Evolutionary conservation across 2,113 vertebrate species (phyloP), one percentile per base, ranked within the genome.

Genomic region (Menura novaehollandiae): DNA sequence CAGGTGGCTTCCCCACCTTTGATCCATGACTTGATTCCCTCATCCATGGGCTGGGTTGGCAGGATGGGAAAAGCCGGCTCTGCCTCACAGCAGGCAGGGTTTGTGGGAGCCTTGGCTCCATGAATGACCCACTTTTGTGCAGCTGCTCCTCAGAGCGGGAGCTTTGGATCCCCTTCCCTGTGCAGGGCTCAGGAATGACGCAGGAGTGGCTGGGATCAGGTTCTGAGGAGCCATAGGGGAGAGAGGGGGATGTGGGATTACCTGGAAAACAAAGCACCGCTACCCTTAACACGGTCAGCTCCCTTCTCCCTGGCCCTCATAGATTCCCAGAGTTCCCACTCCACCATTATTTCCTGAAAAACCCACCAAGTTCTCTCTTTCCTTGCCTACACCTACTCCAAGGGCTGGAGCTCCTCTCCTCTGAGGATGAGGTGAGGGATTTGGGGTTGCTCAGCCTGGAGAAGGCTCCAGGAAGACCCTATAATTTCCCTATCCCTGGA

Each of bases 181-280:
- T 5, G 5, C 27, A 43, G 68, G 64, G 20, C 56, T 74, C 6
- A 2, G 32, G 37, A 24, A 16, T 4, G 28, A 21, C 30, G 10
- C 9, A 0, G 3, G n/a, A 30, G 35, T 39, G 78, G 17, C n/a
- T 27, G 43, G 68, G 69, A 33, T 39, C 0, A 0, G 9, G 12
- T 55, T 26, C 58, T 5, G 23, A 67, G 52, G 52, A 55, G 58
- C 26, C 1, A 1, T 69, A 22, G 79, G 39, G 21, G 16, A 60
- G 47, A 18, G 51, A 68, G 11, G 19, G 27, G 18, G 6, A 19
- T 0, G 2, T 62, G 77, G 33, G 8, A 26, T 21, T 69, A 15
- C 41, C 43, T 53, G 43, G 43, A 28, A 55, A 49, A 63, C 24
- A 49, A 71, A 41, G 63, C 14, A 23, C 63, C 33, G 20, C 39